phyloP scores from a whole-genome alignment of 2,888 invertebrate genomes.

The Chelonus formosanus region DNA sequence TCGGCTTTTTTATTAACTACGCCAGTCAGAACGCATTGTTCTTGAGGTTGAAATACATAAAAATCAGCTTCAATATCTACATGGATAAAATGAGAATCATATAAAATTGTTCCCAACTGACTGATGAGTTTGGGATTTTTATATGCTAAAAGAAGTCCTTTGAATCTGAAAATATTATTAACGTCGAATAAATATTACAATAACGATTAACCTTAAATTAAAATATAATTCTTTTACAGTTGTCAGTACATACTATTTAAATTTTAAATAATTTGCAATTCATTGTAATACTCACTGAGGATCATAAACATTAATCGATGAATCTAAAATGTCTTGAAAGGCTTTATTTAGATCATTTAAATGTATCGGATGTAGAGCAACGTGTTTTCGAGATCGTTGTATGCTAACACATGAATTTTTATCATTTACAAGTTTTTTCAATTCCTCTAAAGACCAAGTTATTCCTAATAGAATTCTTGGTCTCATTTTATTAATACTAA shows the following conservation, averaged over 20 bases:
- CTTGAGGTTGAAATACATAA: constrained; percentile 73
- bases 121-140: constrained; percentile 72
- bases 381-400: constrained; percentile 69
- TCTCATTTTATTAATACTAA: constrained; percentile 39
- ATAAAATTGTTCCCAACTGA: constrained; percentile 69
- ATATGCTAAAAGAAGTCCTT: constrained; percentile 75
- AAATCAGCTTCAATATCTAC: constrained; percentile 76
- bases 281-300: constrained; percentile 67
- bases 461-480: constrained; percentile 41
- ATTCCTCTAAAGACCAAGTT: constrained; percentile 62
- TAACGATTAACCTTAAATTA: constrained; percentile 10
- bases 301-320: constrained; percentile 71
- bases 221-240: background rate
- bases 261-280: too few relatives aligned
- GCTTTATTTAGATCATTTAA: constrained; percentile 70
- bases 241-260: too few relatives aligned
- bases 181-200: constrained; percentile 20
- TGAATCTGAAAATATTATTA: constrained; percentile 67
- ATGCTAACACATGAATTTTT: constrained; percentile 70
- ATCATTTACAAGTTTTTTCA: constrained; percentile 68
- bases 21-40: constrained; percentile 72
- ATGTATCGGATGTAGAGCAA: constrained; percentile 73
- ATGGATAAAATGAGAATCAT: constrained; percentile 73
- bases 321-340: constrained; percentile 70
- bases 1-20: constrained; percentile 74